Percentiles rank a stretch among this genome's conserved stretches.
Conservation (phyloP, 2,113 vertebrate species). For the Psilopogon haemacephalus region DNA sequence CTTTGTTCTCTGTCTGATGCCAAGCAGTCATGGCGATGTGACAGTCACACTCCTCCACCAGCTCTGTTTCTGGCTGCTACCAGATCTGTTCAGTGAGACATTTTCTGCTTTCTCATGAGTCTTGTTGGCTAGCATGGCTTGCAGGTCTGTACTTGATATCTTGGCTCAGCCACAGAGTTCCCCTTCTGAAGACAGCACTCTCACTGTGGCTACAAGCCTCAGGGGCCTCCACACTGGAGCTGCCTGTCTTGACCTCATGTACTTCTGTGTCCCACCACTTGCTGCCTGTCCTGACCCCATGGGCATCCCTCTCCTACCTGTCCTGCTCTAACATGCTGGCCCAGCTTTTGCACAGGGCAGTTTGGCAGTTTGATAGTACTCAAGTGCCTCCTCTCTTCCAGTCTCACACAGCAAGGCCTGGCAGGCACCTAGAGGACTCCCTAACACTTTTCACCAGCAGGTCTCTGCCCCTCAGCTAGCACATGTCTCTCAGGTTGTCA, state of each 20-base stretch:
- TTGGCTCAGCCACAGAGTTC: neutral
- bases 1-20: neutral
- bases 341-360: too few species aligned
- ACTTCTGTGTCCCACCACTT: neutral
- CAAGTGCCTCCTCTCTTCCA: neutral
- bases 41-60: neutral
- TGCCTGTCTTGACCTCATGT: neutral
- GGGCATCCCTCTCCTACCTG: neutral
- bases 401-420: neutral
- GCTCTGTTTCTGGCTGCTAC: neutral
- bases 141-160: neutral
- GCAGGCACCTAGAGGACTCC: neutral
- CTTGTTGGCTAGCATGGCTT: neutral
- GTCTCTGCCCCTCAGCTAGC: accelerated
- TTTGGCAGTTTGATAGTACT: neutral
- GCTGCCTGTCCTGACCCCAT: neutral
- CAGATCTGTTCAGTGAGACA: neutral
- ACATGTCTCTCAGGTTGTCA: neutral
- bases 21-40: neutral
- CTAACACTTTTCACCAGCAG: neutral
- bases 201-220: neutral
- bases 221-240: neutral
- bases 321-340: neutral
- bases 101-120: neutral
- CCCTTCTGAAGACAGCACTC: neutral